Evolutionary conservation across 2,113 vertebrate species (phyloP), one percentile per base, ranked within the genome.

Genomic region (Mormoops blainvillei): DNA sequence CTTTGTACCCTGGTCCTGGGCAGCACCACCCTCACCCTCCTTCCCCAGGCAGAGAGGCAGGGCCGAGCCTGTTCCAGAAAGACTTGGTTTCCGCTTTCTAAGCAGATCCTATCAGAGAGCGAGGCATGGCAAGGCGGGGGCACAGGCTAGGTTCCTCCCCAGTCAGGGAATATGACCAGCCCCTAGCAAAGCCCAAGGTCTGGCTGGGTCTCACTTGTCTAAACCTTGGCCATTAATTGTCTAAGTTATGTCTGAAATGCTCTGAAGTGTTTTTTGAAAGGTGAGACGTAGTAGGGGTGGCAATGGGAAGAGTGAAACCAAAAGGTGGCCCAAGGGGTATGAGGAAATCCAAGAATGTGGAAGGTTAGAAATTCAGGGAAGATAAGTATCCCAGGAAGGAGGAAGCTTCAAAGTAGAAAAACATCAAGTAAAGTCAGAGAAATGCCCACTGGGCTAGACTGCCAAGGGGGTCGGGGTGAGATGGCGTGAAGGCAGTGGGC

Each of bases 361-460:
- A 45, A 26, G 28, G 12, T 38, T 15, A 15, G 68, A 58, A 10
- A 36, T 20, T 31, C 36, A 33, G 63, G 43, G 56, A 50, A 9
- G 43, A 9, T 0, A 18, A 18, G 41, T 12, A 10, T 52, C 50
- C 67, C 26, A 48, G 50, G 68, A 36, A 26, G 38, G 63, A 88
- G 65, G 20, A 28, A 7, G 31, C 33, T 70, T 65, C 82, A n/a
- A 48, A 58, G 54, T 8, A 20, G 33, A 14, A 31, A 38, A 41
- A 48, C 31, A 48, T 76, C 54, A 45, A 33, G 36, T 24, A 1
- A 73, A 76, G 41, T 8, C 80, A 28, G 50, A 13, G 56, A 50
- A 26, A 61, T 4, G 73, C n/a, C n/a, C 1, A 0, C n/a, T 16
- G n/a, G 38, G 22, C 31, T 4, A 20, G 38, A 14, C 33, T 24